Conservation (phyloP, 2,113 vertebrate genomes). For the human (Homo sapiens) region DNA sequence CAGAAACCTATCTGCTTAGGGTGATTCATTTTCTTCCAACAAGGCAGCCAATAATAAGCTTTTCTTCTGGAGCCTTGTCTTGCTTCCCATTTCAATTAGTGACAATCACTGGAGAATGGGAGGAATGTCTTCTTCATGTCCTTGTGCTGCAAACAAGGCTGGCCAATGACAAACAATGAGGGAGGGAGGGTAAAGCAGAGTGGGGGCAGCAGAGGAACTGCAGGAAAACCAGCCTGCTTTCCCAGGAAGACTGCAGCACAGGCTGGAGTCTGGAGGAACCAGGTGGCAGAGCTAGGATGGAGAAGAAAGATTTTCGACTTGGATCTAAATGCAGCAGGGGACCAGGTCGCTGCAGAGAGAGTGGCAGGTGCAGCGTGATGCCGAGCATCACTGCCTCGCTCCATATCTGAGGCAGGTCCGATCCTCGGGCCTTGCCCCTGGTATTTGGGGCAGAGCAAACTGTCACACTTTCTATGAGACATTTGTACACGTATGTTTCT, state of each 20-base stretch:
- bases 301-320: neutral
- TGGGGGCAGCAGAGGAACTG: conserved; percentile 36
- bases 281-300: neutral
- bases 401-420: neutral
- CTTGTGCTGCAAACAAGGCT: conserved; percentile 84
- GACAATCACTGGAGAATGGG: conserved; percentile 83
- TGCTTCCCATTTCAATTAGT: conserved; percentile 85
- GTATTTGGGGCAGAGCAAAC: neutral
- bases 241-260: neutral
- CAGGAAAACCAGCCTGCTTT: conserved; percentile 28
- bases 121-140: conserved; percentile 85
- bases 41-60: conserved; percentile 87
- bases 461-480: neutral
- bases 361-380: neutral
- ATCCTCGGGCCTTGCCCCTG: neutral
- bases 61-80: conserved; percentile 87
- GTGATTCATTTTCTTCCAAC: conserved; percentile 89
- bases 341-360: too few species aligned
- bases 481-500: neutral
- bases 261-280: neutral
- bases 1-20: conserved; percentile 87
- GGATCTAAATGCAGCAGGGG: neutral
- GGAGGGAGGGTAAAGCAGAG: neutral
- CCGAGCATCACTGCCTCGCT: neutral
- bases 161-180: conserved; percentile 77